phyloP scores from a whole-genome alignment of 2,113 vertebrate genomes.

The Etheostoma spectabile region DNA sequence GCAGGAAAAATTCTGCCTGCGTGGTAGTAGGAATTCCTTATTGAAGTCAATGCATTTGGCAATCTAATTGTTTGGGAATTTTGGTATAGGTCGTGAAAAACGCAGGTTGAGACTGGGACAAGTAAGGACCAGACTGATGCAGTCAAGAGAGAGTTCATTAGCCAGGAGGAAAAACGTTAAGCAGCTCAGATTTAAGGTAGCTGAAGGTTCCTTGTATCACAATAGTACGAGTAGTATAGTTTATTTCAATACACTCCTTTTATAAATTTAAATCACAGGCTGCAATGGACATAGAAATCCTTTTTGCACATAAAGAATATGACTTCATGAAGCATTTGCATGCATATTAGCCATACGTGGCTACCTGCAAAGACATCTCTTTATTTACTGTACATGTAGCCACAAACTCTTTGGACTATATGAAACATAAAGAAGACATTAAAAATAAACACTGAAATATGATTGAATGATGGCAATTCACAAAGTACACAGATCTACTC shows the following conservation, averaged over 20 bases:
- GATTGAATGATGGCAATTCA: background rate
- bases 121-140: background rate
- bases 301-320: background rate
- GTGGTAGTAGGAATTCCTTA: constrained; percentile 6
- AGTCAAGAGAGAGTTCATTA: background rate
- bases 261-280: constrained; percentile 1
- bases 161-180: background rate
- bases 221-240: background rate
- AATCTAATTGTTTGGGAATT: constrained; percentile 5
- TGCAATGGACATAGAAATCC: background rate
- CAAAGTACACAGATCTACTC: background rate
- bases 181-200: background rate
- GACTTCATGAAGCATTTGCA: constrained; percentile 4
- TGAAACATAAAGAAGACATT: background rate
- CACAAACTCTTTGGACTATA: background rate
- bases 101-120: background rate
- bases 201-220: background rate
- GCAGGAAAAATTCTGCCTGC: constrained; percentile 12
- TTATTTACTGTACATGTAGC: background rate
- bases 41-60: constrained; percentile 25
- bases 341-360: background rate
- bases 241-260: background rate
- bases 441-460: background rate
- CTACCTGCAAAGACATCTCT: background rate
- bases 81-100: background rate